phyloP scores from a whole-genome alignment of 2,113 vertebrate species.

The Xyliphius kryptos region DNA sequence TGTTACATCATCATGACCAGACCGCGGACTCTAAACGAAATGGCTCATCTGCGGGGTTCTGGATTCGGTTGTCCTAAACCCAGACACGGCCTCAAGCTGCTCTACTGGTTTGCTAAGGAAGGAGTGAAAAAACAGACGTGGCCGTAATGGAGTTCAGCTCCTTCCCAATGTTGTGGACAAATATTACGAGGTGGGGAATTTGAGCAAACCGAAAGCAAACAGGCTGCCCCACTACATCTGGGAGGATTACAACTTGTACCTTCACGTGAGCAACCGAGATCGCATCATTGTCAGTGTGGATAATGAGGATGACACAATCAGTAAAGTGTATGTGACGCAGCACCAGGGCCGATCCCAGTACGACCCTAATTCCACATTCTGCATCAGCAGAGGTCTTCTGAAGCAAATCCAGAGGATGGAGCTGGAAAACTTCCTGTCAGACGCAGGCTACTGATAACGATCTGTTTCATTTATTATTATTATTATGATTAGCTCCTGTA shows the following conservation, averaged over 20 bases:
- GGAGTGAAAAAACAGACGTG: conserved; percentile 18
- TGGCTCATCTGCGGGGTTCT: conserved; percentile 7
- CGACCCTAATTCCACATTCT: neutral
- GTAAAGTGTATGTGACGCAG: conserved; percentile 16
- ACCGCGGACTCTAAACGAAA: conserved; percentile 21
- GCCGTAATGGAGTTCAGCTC: neutral
- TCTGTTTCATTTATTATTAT: no score
- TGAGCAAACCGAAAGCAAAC: neutral
- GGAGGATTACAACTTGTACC: neutral
- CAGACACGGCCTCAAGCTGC: conserved; percentile 42
- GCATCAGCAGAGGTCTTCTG: conserved; percentile 23
- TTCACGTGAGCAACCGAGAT: neutral
- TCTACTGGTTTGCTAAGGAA: conserved; percentile 41
- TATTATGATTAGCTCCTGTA: no score
- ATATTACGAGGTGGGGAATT: conserved; percentile 23
- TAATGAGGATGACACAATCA: neutral
- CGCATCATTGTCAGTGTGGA: conserved; percentile 11
- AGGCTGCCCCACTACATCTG: neutral
- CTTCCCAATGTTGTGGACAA: neutral
- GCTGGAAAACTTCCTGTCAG: neutral
- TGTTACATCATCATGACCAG: neutral
- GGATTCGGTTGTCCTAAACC: conserved; percentile 31
- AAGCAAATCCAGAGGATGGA: neutral
- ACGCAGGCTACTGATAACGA: neutral
- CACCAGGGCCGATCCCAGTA: neutral